Base-by-base conservation (phyloP, 1,140 invertebrate genomes). In the Macrobrachium rosenbergii region DNA sequence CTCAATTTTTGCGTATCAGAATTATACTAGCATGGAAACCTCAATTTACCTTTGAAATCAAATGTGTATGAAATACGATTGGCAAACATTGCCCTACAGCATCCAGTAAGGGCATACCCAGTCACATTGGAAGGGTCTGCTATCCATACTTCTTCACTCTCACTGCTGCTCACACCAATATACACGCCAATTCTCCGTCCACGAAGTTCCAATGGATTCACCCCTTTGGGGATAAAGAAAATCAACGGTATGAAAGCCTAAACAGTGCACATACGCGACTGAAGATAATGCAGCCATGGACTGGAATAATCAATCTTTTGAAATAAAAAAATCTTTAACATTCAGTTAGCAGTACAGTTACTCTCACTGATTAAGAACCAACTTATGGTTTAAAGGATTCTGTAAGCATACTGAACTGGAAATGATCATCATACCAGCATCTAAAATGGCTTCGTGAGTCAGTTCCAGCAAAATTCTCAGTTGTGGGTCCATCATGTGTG, bases 21-120 rank as follows among this genome's bases (percentile, higher is more conserved):
- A 52, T 2, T 10, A 52, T 2, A 5, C n/a, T 64, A 59, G 19
- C 8, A 52, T 83, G 88, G 59, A 83, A 60, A 45, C 5, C 45
- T 52, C 19, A 43, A 62, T 59, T 83, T 88, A 93, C 94, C 94
- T 91, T 93, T 95, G 86, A 99, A 96, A 91, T 99, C 97, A 92
- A 99, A 99, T 14, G 97, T 96, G 93, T 95, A 99, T 0, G 98
- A 99, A 60, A 99, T 94, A 91, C 98, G 94, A 92, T 99, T 99
- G 63, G 98, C 94, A 92, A 99, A 98, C 98, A 99, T 99, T 45
- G 97, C 96, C 64, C 96, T 93, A 79, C 95, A 95, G 92, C 97
- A 98, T 37, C 98, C 98, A 5, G 96, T 98, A 89, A 99, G 93
- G 59, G 95, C 96, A 92, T 99, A 99, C 81, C 98, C 98, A 91